Conservation (phyloP, 2,113 vertebrate genomes). For the Phalacrocorax carbo region DNA sequence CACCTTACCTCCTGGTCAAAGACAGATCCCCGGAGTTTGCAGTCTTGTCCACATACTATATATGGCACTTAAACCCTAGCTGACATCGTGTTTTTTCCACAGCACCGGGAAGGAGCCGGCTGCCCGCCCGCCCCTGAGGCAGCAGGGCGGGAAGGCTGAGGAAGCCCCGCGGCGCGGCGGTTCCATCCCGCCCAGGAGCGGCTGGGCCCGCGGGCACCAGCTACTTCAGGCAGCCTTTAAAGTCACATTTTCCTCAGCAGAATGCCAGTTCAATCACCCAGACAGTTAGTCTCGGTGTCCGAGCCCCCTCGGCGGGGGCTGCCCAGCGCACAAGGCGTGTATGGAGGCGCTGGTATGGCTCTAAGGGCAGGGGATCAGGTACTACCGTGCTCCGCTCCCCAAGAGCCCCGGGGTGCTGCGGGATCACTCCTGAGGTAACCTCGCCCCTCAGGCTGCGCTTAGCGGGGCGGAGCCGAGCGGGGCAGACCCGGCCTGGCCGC, state of each 20-base stretch:
- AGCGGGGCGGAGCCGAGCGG: not conserved
- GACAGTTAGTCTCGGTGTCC: not conserved
- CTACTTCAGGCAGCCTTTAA: not conserved
- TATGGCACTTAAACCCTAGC: not conserved
- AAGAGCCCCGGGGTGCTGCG: not conserved
- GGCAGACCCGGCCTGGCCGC: too few relatives aligned
- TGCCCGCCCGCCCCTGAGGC: not conserved
- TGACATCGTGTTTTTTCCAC: not conserved
- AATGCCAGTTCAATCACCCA: not conserved
- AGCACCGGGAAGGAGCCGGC: not conserved
- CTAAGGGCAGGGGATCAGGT: not conserved
- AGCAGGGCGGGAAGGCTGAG: not conserved
- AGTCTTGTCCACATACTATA: not conserved
- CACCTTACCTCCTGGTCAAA: not conserved
- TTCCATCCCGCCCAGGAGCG: not conserved
- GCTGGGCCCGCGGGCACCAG: not conserved
- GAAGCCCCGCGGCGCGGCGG: not conserved
- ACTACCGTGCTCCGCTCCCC: not conserved
- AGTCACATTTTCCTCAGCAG: not conserved
- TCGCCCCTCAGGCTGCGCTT: rapidly evolving
- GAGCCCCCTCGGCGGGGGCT: not conserved
- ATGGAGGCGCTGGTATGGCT: not conserved
- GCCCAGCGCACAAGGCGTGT: too few relatives aligned
- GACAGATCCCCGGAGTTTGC: not conserved
- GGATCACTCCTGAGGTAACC: rapidly evolving